Evolutionary conservation across 2,888 invertebrate genomes (phyloP), one percentile per base, ranked within the genome.

Genomic region (Nomada fabriciana): DNA sequence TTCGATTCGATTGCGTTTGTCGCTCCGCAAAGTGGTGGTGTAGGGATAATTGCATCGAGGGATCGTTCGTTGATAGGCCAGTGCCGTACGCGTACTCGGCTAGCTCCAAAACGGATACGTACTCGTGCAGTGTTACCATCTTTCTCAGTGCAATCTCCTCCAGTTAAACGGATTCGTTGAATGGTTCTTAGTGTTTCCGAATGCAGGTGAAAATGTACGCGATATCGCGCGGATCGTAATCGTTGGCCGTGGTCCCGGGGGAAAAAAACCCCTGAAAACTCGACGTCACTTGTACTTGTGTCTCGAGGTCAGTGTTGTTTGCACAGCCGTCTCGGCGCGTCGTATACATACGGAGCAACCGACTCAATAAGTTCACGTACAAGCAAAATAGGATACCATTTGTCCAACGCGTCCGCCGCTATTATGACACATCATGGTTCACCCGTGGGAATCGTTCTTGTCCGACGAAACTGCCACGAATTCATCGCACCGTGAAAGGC

Each of bases 231-330:
- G 15, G n/a, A 67, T 68, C 60, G 43, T 55, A 52, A 52, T 7
- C 57, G 42, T 23, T 36, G 47, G 36, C 11, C 42, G 18, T 36
- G 15, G 55, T 29, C 36, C 10, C 43, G 47, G 2, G 59, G 25
- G 61, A 18, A 59, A 82, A 71, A 65, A 50, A 64, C 59, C 60
- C 50, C 53, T n/a, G 13, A 29, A 74, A n/a, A 43, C 42, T 47
- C 73, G 59, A 43, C 68, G 63, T 80, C 42, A 67, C 18, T 64
- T 55, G 69, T 70, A 42, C 67, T 65, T 43, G 76, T 59, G 81
- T 61, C 47, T 76, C 82, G 82, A 83, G 76, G 82, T 83, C 82
- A 76, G 82, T 82, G 82, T 68, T 83, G 82, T 83, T 83, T 83
- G 82, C 76, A 65, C 82, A 73, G 82, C 76, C 76, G 82, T 80